Conservation (phyloP, 2,797 vertebrate species). For the Cercopithecus neglectus region DNA sequence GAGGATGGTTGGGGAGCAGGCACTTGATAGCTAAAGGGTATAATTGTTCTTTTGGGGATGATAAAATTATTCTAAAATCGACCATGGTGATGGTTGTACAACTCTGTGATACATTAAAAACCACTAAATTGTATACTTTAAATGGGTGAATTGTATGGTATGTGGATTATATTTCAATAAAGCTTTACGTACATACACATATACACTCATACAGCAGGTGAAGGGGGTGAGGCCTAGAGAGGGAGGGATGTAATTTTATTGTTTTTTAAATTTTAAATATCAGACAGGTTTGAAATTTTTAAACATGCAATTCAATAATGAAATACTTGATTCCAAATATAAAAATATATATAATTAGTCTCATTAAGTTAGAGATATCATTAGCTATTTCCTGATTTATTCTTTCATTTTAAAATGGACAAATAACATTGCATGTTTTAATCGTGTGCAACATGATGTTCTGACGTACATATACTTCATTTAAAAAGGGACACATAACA, state of each 20-base stretch:
- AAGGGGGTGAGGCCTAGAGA: neutral
- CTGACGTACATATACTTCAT: neutral
- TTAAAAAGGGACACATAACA: neutral
- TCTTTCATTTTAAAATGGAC: neutral
- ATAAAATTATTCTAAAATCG: neutral
- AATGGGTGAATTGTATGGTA: neutral
- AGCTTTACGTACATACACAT: neutral
- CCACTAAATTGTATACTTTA: neutral
- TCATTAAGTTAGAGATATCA: constrained; percentile 1
- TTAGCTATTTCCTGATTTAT: neutral
- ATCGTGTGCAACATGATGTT: neutral
- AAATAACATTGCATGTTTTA: neutral
- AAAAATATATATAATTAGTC: neutral
- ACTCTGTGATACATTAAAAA: neutral
- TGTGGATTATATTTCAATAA: neutral
- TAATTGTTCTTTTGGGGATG: neutral
- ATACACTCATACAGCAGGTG: neutral
- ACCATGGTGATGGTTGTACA: neutral
- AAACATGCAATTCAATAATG: neutral
- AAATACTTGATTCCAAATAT: constrained; percentile 44
- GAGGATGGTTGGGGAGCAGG: neutral
- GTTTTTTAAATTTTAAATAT: neutral
- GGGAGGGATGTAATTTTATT: neutral
- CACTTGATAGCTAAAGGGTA: neutral
- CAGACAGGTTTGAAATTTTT: neutral